Percentiles rank a stretch among this genome's conserved stretches.
These are phyloP conservation scores for Ormyrus nitidulus DNA, from an alignment of 2,888 invertebrate species.

Conservation along the genomic window DNA sequence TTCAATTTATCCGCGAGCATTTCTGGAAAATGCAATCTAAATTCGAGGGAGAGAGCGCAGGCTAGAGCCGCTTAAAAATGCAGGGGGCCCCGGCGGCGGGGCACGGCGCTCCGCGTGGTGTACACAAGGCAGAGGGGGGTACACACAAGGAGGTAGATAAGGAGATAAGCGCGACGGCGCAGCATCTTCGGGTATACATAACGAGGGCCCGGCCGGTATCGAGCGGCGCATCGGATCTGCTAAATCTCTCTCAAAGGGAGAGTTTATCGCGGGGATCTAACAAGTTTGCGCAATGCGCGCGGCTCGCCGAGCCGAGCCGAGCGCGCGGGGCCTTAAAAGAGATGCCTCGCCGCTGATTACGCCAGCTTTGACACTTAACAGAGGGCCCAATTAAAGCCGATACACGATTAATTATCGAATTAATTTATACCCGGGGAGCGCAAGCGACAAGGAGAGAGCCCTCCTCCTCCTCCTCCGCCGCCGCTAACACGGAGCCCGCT, in stretches of 20 bases:
- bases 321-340: conserved; percentile 23
- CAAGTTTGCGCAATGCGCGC: conserved; percentile 66
- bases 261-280: conserved; percentile 67
- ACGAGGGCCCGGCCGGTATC: conserved; percentile 67
- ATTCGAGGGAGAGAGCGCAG: too few relatives aligned
- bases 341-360: conserved; percentile 65
- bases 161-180: conserved; percentile 34
- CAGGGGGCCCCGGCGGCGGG: background rate
- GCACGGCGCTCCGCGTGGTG: background rate
- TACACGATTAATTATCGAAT: conserved; percentile 76
- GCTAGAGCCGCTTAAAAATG: too few relatives aligned
- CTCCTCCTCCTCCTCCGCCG: background rate
- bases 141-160: conserved; percentile 48
- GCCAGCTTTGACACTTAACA: conserved; percentile 73
- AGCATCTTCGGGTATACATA: conserved; percentile 56
- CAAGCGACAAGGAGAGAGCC: conserved; percentile 48
- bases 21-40: too few relatives aligned
- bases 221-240: conserved; percentile 70
- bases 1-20: conserved; percentile 16
- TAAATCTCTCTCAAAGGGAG: conserved; percentile 66
- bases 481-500: too few relatives aligned
- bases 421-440: conserved; percentile 71
- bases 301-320: conserved; percentile 1
- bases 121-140: background rate
- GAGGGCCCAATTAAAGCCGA: conserved; percentile 74